These are phyloP conservation scores for Toxonevra muliebris DNA, from an alignment of 2,888 invertebrate genomes.

Conservation along the genomic window DNA sequence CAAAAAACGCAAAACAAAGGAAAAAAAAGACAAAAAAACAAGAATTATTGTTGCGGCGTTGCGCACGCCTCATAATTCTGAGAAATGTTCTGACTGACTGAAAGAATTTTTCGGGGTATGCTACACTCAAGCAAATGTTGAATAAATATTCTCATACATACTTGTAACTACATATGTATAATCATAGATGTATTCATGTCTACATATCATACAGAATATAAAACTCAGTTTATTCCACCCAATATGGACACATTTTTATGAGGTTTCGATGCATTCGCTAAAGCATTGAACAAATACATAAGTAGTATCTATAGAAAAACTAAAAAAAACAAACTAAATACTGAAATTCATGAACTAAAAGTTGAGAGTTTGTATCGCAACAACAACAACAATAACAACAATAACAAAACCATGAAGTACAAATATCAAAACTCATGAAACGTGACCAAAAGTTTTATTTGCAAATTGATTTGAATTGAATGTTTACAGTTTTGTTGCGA, in stretches of 20 bases:
- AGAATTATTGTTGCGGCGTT: slow-evolving; percentile 4
- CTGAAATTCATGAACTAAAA: too few relatives aligned
- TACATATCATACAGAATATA: not conserved
- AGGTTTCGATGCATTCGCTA: too few relatives aligned
- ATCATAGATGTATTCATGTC: not conserved
- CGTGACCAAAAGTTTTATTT: slow-evolving; percentile 33
- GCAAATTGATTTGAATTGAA: slow-evolving; percentile 22
- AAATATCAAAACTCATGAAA: slow-evolving; percentile 26
- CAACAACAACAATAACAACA: not conserved
- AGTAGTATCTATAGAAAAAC: too few relatives aligned
- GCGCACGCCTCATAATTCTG: slow-evolving; percentile 19
- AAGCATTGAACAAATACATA: too few relatives aligned
- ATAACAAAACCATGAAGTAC: not conserved
- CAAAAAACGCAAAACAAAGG: slow-evolving; percentile 1
- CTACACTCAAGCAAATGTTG: slow-evolving; percentile 7
- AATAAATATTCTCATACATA: not conserved
- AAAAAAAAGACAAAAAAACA: not conserved
- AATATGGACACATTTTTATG: too few relatives aligned
- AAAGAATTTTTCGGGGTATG: slow-evolving; percentile 4
- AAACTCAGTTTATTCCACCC: too few relatives aligned
- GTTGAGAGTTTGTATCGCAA: not conserved
- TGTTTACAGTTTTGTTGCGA: not conserved
- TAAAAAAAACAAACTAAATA: too few relatives aligned
- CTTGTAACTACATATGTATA: not conserved
- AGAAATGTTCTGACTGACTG: slow-evolving; percentile 24